Base-by-base conservation (phyloP, 2,797 vertebrate species). In the Arrhamphus sclerolepis region DNA sequence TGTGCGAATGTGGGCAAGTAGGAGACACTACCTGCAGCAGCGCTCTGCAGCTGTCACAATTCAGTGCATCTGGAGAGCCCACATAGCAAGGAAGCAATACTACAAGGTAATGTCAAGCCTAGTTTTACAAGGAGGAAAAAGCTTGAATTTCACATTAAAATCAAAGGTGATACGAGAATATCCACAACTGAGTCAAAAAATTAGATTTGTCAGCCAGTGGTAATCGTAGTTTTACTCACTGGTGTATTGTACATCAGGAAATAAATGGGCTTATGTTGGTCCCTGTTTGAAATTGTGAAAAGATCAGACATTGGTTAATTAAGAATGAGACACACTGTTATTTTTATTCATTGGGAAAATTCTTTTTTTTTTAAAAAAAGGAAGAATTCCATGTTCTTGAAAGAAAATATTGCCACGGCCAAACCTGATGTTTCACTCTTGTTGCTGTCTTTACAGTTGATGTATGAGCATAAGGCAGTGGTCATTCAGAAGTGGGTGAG, bases 401-500 rank as follows among this genome's bases (percentile, higher is more conserved):
- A 4, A 53, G 4, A 51, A 39, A 8, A 6, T 40, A 3, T 49
- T 54, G 24, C 52, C 22, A 16, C 2, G 6, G 29, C 34, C n/a
- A 8, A 48, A 62, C 1, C 48, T 29, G 6, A 44, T 0, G 4
- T 39, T 42, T 38, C 28, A 28, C 50, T 20, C 48, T 24, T 52
- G 39, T 22, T 6, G 41, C 54, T 66, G 20, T 51, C 41, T 57
- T 54, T 6, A n/a, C 77, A 99, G 97, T 86, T 98, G 86, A 87
- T 96, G 73, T 93, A 83, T 68, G 94, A 97, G 71, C 92, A 94
- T 78, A 98, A 97, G 77, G 93, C 93, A 0, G 40, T 93, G 62
- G 80, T 97, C 51, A 89, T 98, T 73, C 98, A 99, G 93, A 95
- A 92, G 78, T 90, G 90, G 58, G 85, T 94, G 31, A 90, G 93